phyloP scores from a whole-genome alignment of 2,797 vertebrate species.

The Lithobates pipiens region DNA sequence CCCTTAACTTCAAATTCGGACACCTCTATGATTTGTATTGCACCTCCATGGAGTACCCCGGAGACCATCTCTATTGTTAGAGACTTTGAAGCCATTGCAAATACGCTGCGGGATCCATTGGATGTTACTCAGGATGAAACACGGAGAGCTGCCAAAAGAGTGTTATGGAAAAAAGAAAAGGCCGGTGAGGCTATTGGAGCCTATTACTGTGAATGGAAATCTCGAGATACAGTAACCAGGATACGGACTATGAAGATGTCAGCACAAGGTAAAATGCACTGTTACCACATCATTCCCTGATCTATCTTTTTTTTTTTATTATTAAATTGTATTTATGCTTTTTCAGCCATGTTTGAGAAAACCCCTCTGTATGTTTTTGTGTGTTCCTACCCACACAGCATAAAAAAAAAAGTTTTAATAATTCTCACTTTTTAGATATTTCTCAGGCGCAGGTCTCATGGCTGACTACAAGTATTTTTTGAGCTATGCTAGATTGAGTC shows the following conservation, averaged over 20 bases:
- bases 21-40: conserved; percentile 83
- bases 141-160: conserved; percentile 78
- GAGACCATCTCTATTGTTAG: conserved; percentile 78
- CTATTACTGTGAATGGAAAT: conserved; percentile 83
- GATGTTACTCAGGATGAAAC: conserved; percentile 76
- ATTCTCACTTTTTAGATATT: too few relatives aligned
- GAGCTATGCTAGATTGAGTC: too few relatives aligned
- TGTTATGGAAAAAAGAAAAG: conserved; percentile 82
- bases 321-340: too few relatives aligned
- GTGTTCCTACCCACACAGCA: too few relatives aligned
- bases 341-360: too few relatives aligned
- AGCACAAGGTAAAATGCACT: conserved; percentile 76
- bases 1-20: conserved; percentile 80
- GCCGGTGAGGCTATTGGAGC: conserved; percentile 81
- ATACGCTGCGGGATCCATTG: conserved; percentile 75
- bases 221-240: conserved; percentile 75
- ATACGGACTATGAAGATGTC: conserved; percentile 88
- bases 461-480: too few relatives aligned
- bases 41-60: conserved; percentile 77
- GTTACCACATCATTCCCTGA: too few relatives aligned
- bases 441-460: too few relatives aligned
- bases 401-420: too few relatives aligned
- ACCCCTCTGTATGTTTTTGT: too few relatives aligned
- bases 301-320: too few relatives aligned
- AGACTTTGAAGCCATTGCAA: conserved; percentile 77